Evolutionary conservation across 2,113 vertebrate species (phyloP).

Genomic region (Gobiocypris rarus): DNA sequence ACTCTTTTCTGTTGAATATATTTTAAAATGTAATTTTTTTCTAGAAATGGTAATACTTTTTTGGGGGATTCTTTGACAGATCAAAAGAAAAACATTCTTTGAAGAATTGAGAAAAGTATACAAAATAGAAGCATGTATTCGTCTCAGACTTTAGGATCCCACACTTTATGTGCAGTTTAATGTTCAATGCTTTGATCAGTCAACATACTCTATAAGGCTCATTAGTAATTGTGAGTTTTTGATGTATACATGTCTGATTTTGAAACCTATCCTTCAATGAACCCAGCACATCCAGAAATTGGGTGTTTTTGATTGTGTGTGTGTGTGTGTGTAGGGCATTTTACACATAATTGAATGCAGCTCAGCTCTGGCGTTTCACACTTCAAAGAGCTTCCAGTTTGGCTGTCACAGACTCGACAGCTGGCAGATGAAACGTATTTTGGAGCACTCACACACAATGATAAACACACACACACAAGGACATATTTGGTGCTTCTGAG

Average conservation of each 20-base stretch:
- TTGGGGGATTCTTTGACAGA: too few species aligned
- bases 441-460: slow-evolving; percentile 49
- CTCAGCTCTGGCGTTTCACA: slow-evolving; percentile 61
- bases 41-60: too few species aligned
- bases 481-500: slow-evolving; percentile 43
- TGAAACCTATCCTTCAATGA: slow-evolving; percentile 51
- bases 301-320: slow-evolving; percentile 36
- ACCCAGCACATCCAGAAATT: slow-evolving; percentile 20
- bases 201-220: background rate
- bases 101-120: too few species aligned
- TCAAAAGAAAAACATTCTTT: too few species aligned
- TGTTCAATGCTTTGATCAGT: background rate
- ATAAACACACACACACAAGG: slow-evolving; percentile 31
- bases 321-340: slow-evolving; percentile 48
- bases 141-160: too few species aligned
- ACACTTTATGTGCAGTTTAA: background rate
- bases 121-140: too few species aligned
- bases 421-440: slow-evolving; percentile 66
- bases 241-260: slow-evolving; percentile 29
- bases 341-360: slow-evolving; percentile 57
- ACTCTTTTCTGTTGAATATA: too few species aligned
- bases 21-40: too few species aligned
- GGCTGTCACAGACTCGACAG: slow-evolving; percentile 65
- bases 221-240: slow-evolving; percentile 23
- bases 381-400: slow-evolving; percentile 68